Evolutionary conservation across 2,888 invertebrate species (phyloP).

Genomic region (Carabus problematicus): DNA sequence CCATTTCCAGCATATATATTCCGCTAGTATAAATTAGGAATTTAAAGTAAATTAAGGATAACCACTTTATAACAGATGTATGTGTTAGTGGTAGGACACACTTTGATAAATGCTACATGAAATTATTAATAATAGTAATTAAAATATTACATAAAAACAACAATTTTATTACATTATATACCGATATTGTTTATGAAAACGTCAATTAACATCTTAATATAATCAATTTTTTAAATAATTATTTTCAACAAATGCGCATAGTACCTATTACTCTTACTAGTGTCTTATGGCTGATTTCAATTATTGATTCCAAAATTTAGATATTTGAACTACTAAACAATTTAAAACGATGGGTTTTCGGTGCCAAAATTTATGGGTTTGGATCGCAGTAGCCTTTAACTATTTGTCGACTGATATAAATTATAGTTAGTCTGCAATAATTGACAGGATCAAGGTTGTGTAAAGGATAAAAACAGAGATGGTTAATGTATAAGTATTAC

Average conservation of each 20-base stretch:
- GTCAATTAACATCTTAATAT: conserved; percentile 32
- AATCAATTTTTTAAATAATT: conserved; percentile 20
- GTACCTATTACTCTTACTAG: neutral
- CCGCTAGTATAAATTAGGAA: conserved; percentile 22
- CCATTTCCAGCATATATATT: conserved; percentile 15
- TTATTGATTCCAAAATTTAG: neutral
- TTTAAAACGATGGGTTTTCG: conserved; percentile 20
- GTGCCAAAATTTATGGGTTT: conserved; percentile 4
- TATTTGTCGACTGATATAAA: too few relatives aligned
- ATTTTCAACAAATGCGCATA: conserved; percentile 22
- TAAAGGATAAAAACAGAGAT: too few relatives aligned
- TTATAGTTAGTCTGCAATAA: too few relatives aligned
- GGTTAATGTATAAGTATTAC: too few relatives aligned
- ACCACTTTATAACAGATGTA: conserved; percentile 25
- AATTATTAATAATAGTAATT: conserved; percentile 19
- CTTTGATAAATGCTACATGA: conserved; percentile 22
- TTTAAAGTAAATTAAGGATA: conserved; percentile 23
- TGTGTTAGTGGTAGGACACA: conserved; percentile 22
- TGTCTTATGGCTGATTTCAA: neutral
- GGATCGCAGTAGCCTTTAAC: too few relatives aligned
- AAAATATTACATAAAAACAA: conserved; percentile 4
- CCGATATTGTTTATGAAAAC: conserved; percentile 25
- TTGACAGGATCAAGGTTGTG: too few relatives aligned
- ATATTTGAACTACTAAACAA: neutral
- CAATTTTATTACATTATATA: conserved; percentile 16